phyloP scores from a whole-genome alignment of 2,113 vertebrate species.

The Perca fluviatilis region DNA sequence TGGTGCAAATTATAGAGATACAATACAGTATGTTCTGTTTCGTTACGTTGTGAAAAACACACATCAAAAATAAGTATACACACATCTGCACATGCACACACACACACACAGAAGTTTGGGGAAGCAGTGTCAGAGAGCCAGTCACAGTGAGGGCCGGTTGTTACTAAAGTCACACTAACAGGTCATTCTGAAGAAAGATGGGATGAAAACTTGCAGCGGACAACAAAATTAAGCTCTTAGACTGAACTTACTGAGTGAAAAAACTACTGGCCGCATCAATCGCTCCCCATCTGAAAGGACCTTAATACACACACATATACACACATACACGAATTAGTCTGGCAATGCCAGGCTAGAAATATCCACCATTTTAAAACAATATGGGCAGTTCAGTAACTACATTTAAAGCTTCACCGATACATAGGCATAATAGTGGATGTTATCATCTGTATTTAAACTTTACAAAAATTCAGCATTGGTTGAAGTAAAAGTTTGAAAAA shows the following conservation, averaged over 20 bases:
- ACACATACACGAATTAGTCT: too few species aligned
- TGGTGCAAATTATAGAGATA: conserved; percentile 13
- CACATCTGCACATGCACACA: not conserved
- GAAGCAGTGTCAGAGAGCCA: not conserved
- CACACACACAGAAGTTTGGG: not conserved
- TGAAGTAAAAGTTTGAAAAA: not conserved
- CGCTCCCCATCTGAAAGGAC: too few species aligned
- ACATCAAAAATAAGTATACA: not conserved
- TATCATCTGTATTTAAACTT: not conserved
- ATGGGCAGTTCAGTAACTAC: not conserved
- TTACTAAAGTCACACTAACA: conserved; percentile 7
- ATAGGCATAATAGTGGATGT: not conserved
- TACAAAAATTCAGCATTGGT: too few species aligned
- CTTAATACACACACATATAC: too few species aligned
- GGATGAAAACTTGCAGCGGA: conserved; percentile 33
- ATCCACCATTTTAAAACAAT: not conserved
- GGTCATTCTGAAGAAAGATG: conserved; percentile 22
- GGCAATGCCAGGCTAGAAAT: not conserved
- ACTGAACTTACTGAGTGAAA: not conserved
- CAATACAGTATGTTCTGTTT: not conserved
- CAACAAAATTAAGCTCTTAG: conserved; percentile 15
- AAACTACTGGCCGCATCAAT: too few species aligned
- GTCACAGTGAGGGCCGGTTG: not conserved
- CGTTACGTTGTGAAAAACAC: not conserved
- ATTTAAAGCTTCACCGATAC: not conserved